Conservation (phyloP, 2,888 invertebrate genomes). For the Acanthoscelides obtectus region DNA sequence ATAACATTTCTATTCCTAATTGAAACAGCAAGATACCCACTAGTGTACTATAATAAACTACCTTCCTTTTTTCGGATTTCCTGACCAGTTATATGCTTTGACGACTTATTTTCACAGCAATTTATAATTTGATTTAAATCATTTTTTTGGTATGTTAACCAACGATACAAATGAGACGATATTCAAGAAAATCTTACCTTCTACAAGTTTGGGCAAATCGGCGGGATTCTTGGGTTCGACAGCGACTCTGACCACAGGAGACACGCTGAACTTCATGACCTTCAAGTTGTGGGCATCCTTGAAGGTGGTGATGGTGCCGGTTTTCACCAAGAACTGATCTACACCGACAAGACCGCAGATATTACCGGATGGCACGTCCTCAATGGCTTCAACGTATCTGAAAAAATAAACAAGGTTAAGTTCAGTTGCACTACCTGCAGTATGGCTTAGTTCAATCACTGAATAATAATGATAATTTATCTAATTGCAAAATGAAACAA, state of each 20-base stretch:
- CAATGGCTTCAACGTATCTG: slow-evolving; percentile 96
- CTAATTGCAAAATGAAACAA: too few species aligned
- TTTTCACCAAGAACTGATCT: slow-evolving; percentile 99
- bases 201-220: slow-evolving; percentile 97
- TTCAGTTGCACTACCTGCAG: too few species aligned
- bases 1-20: too few species aligned
- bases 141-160: neutral
- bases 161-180: neutral
- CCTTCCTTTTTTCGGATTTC: too few species aligned
- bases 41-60: too few species aligned
- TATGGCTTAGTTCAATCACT: too few species aligned
- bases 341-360: slow-evolving; percentile 99
- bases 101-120: too few species aligned
- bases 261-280: slow-evolving; percentile 99
- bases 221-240: slow-evolving; percentile 99
- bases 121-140: too few species aligned
- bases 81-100: too few species aligned
- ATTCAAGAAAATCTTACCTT: slow-evolving; percentile 51
- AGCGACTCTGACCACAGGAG: slow-evolving; percentile 98
- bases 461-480: too few species aligned
- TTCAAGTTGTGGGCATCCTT: slow-evolving; percentile 99
- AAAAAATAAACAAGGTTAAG: neutral
- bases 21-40: too few species aligned
- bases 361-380: slow-evolving; percentile 97
- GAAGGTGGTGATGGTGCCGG: slow-evolving; percentile 97